Evolutionary conservation across 1,140 invertebrate genomes (phyloP).

Genomic region (Pristionchus pacificus): DNA sequence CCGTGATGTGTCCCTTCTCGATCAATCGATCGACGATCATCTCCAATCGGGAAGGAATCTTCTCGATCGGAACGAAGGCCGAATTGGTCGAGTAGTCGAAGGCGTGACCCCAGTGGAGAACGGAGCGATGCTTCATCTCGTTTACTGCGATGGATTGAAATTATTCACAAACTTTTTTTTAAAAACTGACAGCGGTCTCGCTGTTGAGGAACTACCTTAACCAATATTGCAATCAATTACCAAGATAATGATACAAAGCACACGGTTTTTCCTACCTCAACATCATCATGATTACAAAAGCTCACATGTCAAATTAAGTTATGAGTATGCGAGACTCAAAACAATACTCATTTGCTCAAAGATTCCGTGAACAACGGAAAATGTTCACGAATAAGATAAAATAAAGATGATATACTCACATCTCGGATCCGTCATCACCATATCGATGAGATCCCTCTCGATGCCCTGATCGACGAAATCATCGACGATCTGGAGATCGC

Average conservation of each 20-base stretch:
- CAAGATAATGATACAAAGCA: no score
- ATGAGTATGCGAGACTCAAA: not conserved
- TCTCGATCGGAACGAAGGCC: slow-evolving; percentile 68
- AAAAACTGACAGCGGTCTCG: no score
- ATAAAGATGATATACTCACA: slow-evolving; percentile 9
- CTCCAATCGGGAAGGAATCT: slow-evolving; percentile 71
- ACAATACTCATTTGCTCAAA: not conserved
- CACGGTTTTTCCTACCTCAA: no score
- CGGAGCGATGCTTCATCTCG: slow-evolving; percentile 75
- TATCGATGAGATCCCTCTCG: slow-evolving; percentile 17
- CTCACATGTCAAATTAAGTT: no score
- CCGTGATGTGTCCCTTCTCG: slow-evolving; percentile 59
- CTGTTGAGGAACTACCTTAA: no score
- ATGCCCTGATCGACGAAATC: slow-evolving; percentile 20
- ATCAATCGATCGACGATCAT: slow-evolving; percentile 68
- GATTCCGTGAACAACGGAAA: not conserved
- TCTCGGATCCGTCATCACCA: slow-evolving; percentile 15
- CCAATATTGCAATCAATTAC: no score
- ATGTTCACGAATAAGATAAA: not conserved
- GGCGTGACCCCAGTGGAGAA: slow-evolving; percentile 88
- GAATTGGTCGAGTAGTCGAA: slow-evolving; percentile 85
- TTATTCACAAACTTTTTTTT: no score
- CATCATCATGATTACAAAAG: no score
- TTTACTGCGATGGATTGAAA: no score
- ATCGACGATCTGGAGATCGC: slow-evolving; percentile 20